Conservation (phyloP, 2,888 invertebrate species). For the Parapristionchus giblindavisi region DNA sequence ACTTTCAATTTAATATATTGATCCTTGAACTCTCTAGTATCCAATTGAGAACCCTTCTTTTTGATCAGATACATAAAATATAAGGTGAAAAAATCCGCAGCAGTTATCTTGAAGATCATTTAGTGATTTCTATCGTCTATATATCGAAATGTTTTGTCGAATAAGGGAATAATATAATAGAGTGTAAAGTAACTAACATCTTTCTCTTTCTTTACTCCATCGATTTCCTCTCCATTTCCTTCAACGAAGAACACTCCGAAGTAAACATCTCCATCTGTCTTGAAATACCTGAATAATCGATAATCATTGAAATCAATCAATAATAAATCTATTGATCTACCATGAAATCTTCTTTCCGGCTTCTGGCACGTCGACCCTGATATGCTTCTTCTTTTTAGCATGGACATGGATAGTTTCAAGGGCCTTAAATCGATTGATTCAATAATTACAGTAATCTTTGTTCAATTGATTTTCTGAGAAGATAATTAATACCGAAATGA, state of each 20-base stretch:
- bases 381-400: constrained; percentile 58
- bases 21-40: no score
- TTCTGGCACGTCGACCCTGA: constrained; percentile 56
- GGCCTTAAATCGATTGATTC: constrained; percentile 28
- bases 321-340: not conserved
- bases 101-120: no score
- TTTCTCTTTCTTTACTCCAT: constrained; percentile 43
- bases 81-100: no score
- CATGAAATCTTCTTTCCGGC: constrained; percentile 32
- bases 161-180: no score
- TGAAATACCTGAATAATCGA: constrained; percentile 62
- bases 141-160: not conserved
- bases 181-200: constrained; percentile 35
- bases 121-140: no score
- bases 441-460: not conserved
- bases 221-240: constrained; percentile 14
- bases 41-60: no score
- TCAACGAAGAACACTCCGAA: constrained; percentile 67
- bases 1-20: not conserved
- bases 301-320: not conserved
- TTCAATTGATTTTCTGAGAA: not conserved
- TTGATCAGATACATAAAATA: no score
- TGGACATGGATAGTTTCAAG: constrained; percentile 61
- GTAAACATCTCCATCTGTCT: constrained; percentile 66
- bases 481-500: not conserved